Base-by-base conservation (phyloP, 2,113 vertebrate genomes). In the Lampris incognitus region DNA sequence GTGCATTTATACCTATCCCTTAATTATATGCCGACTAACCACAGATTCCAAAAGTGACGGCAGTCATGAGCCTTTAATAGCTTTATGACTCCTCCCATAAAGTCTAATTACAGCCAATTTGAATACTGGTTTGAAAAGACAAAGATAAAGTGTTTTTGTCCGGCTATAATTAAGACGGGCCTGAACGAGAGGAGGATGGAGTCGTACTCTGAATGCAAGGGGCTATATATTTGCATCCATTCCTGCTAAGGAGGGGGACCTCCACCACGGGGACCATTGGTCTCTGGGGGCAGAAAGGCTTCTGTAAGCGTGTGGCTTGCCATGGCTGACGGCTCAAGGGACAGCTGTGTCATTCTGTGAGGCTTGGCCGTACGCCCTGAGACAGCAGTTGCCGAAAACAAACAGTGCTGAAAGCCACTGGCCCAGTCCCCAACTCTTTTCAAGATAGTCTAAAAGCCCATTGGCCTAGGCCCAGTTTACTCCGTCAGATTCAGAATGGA, bases 311-410 rank as follows among this genome's bases (percentile, higher is more conserved):
- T 77, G 84, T 90, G 86, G 74, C 89, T 59, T 70, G 66, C 72
- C 73, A 38, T 72, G 52, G 76, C 68, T 82, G 58, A 66, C 40
- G 72, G 78, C 67, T 69, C 69, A 46, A 67, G 86, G 91, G 90
- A 91, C 92, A 85, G 78, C 83, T 83, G 77, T 87, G 86, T 81
- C 65, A 3, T 42, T 62, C 88, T 64, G 80, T 57, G 41, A 78
- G 4, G 54, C 79, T 89, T 94, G 92, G 91, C 92, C 84, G 69
- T 1, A 2, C 78, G 85, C 88, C 81, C 77, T 1, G 13, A 87
- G 68, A 82, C 84, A 72, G 74, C 91, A 90, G 88, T 82, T 80
- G 87, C 89, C 85, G 79, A 93, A 93, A 93, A 94, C 92, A 93
- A 92, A 92, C 85, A 88, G 76, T n/a, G 76, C 86, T 87, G 85